Base-by-base conservation (phyloP, 2,113 vertebrate genomes). In the Pseudolaguvia tuberculata region DNA sequence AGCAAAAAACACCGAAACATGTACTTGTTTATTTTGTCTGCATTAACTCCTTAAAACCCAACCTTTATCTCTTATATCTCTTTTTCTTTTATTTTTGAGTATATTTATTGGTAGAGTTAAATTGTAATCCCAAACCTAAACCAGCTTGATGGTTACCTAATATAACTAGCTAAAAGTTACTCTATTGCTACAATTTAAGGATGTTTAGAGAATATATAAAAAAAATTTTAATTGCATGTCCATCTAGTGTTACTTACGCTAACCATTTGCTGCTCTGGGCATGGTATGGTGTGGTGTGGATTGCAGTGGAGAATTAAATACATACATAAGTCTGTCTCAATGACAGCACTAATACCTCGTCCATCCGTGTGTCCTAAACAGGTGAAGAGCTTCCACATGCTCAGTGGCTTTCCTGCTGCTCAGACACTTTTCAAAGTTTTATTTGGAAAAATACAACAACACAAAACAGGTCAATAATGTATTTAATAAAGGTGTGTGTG, bases 351-450 rank as follows among this genome's bases (percentile, higher is more conserved):
- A 81, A 81, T 65, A 29, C 47, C 42, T 70, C 76, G 18, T 81
- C 67, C 73, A 76, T 89, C 73, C 76, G 15, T 90, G 69, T 88
- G 39, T 79, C 79, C 76, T 79, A 79, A 78, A 83, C 88, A 92
- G 91, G 88, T 88, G 79, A 87, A 83, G 83, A 25, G 23, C 52
- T 77, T 39, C 67, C 45, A 45, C 23, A 31, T 72, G 55, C 74
- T 53, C 80, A 59, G 71, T 69, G 84, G 76, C 82, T 83, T 70
- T 71, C 51, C 84, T 85, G 83, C 83, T 68, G 85, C 77, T 85
- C 86, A 85, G 78, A 88, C 69, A 83, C 86, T 88, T 85, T 86
- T 82, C 79, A 85, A 83, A 82, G 80, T 84, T 90, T 86, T 81
- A 84, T 85, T 85, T 85, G 81, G 70, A 81, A 84, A 80, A 76